phyloP scores from a whole-genome alignment of 1,140 invertebrate genomes.

The Drosophila sucinea region DNA sequence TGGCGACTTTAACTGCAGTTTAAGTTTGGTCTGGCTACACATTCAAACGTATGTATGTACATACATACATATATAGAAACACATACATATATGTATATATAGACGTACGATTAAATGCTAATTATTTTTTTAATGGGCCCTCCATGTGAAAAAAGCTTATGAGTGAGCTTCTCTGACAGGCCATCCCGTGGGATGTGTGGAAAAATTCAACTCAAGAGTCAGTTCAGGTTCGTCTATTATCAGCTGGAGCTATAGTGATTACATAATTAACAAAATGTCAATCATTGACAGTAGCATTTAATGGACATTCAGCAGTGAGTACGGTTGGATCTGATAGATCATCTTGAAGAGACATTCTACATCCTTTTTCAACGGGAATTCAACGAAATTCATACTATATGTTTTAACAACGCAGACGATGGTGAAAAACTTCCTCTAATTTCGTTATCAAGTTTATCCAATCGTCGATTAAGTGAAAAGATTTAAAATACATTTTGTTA shows the following conservation, averaged over 20 bases:
- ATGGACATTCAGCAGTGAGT: not conserved
- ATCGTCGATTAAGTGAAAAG: too few relatives aligned
- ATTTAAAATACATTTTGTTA: not conserved
- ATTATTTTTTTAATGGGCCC: not conserved
- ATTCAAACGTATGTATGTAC: not conserved
- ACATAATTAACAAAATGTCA: not conserved
- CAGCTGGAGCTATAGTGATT: not conserved
- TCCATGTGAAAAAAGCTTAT: not conserved
- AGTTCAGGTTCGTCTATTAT: not conserved
- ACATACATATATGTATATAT: too few relatives aligned
- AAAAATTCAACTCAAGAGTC: not conserved
- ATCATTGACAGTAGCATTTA: not conserved
- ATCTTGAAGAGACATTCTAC: not conserved
- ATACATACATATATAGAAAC: not conserved
- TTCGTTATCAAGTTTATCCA: too few relatives aligned
- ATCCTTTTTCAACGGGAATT: too few relatives aligned
- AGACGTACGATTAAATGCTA: not conserved
- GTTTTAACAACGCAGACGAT: too few relatives aligned
- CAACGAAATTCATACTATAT: too few relatives aligned
- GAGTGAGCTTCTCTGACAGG: not conserved
- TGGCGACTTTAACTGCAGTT: conserved; percentile 65
- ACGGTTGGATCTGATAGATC: not conserved
- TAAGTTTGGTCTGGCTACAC: not conserved
- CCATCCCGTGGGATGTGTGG: not conserved
- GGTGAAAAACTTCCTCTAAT: too few relatives aligned